Evolutionary conservation across 2,113 vertebrate species (phyloP), one percentile per base, ranked within the genome.

Genomic region (Chaenogobius annularis): DNA sequence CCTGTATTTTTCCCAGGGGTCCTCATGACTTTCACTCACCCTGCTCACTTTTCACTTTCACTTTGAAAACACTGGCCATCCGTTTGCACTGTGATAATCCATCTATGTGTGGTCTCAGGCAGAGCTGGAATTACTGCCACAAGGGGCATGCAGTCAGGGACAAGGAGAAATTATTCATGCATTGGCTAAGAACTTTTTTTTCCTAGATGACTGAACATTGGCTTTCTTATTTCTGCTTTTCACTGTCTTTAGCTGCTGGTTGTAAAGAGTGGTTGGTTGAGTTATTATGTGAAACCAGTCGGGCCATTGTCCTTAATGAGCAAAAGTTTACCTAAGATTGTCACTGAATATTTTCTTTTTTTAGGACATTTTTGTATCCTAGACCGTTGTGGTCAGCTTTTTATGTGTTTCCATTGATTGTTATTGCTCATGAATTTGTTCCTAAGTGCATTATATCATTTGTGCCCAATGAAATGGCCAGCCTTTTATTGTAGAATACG

Each of bases 11-110:
- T 85, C 85, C 72, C 68, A 56, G 74, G 61, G 83, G 74, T 81
- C 70, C 68, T 1, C 9, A 70, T 81, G 88, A 89, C 90, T 87
- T 89, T 89, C 76, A 85, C 43, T 56, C 64, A 75, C 31, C 66
- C 65, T 47, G 65, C 66, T 83, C 80, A 80, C 85, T 89, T 84
- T 44, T 35, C 69, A 62, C 72, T 77, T 78, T 85, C 67, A 83
- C 72, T 85, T 77, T 77, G 65, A 85, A 80, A 87, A 70, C 79
- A 78, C 70, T 13, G 0, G 31, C 63, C 68, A n/a, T 22, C 43
- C 58, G 44, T 50, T n/a, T 68, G 85, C 70, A 73, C 55, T 72
- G 75, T 68, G 68, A 64, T 77, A 80, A 85, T 86, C 79, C 77
- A 68, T 62, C 56, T 17, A 15, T 64, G 40, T 47, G 62, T 72